These are phyloP conservation scores for Pelochelys cantorii DNA, from an alignment of 2,797 vertebrate genomes.

Conservation along the genomic window DNA sequence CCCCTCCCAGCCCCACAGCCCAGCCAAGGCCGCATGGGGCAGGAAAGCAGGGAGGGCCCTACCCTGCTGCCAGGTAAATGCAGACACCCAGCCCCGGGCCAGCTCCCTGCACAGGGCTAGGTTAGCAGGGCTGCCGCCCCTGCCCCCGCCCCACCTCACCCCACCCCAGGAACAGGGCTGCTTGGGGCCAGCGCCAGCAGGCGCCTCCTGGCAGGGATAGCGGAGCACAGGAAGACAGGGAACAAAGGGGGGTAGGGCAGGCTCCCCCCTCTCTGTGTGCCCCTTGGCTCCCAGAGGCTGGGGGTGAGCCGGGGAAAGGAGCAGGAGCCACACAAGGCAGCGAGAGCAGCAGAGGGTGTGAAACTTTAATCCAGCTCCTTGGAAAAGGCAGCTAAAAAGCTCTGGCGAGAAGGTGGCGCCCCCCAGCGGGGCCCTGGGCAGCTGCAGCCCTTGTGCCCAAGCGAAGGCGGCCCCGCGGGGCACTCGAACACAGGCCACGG, in stretches of 20 bases:
- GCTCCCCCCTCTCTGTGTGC: background rate
- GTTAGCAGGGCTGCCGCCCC: too few species aligned
- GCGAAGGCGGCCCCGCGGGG: too few species aligned
- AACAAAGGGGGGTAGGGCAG: background rate
- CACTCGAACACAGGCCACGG: too few species aligned
- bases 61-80: background rate
- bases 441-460: too few species aligned
- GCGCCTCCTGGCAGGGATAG: background rate
- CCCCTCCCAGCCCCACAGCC: fast-evolving
- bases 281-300: too few species aligned
- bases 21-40: background rate
- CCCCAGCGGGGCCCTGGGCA: background rate
- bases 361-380: constrained; percentile 60
- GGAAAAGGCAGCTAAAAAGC: constrained; percentile 14
- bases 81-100: background rate
- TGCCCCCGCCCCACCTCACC: fast-evolving
- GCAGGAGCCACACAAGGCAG: background rate
- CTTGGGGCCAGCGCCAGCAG: too few species aligned
- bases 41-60: background rate
- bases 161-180: background rate
- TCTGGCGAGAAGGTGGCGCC: background rate
- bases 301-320: background rate
- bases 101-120: too few species aligned
- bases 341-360: background rate
- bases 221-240: too few species aligned